Conservation (phyloP, 2,888 invertebrate genomes). For the Balanococcus diminutus region DNA sequence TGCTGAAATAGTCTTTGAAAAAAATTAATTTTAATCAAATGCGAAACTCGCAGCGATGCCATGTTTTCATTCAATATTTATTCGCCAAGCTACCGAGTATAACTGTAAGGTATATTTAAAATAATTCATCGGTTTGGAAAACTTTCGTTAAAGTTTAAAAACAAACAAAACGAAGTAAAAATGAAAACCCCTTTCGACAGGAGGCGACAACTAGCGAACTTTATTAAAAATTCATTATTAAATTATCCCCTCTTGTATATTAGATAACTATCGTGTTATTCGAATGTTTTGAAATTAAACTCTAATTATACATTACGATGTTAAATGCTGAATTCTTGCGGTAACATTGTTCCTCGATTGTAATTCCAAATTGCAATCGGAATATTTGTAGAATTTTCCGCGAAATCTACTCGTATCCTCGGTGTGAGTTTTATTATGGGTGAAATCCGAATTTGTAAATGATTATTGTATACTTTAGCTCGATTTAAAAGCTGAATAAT, state of each 20-base stretch:
- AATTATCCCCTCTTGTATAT: background rate
- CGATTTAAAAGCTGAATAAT: too few species aligned
- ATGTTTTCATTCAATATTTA: background rate
- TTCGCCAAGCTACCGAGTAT: background rate
- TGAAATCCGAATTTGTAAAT: too few species aligned
- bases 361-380: background rate
- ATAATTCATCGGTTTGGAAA: background rate
- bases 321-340: background rate
- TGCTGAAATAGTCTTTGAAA: background rate
- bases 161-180: background rate
- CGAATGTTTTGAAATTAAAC: background rate
- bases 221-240: background rate
- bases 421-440: too few species aligned
- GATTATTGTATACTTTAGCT: too few species aligned
- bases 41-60: background rate
- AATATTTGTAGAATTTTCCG: background rate
- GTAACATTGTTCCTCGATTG: background rate
- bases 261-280: background rate
- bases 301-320: background rate
- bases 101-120: background rate
- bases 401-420: background rate
- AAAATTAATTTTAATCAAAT: background rate
- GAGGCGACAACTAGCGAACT: background rate
- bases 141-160: background rate
- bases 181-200: background rate